Base-by-base conservation (phyloP, 2,797 vertebrate species). In the Melanotaenia nigrans region DNA sequence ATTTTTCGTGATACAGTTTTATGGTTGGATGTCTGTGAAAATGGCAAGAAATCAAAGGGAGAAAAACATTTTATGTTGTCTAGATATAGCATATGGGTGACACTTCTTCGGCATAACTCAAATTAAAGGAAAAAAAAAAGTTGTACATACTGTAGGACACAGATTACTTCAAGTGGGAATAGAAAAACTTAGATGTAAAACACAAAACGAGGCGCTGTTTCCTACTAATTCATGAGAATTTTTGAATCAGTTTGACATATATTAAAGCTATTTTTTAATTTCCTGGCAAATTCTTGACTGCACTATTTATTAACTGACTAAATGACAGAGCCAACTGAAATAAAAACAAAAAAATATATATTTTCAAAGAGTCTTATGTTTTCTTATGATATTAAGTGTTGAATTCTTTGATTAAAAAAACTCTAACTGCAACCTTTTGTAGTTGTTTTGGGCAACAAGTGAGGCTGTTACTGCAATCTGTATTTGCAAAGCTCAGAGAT, bases 111-210 rank as follows among this genome's bases (percentile, higher is more conserved):
- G 42, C 42, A 18, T 20, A 45, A 22, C 49, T 24, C 33, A 36
- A 35, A 35, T 20, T 58, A 58, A 36, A 58, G 33, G 20, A 28
- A 28, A 28, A 28, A 35, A 22, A 24, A n/a, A 30, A n/a, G 4
- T 66, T 42, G 28, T 42, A 35, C 54, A 55, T 56, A 55, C 56
- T 38, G n/a, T 66, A 42, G 30, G 53, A 28, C 25, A 38, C 20
- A 42, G 11, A 5, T 25, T 1, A 32, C 20, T 42, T 42, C 0
- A 55, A 25, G 14, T 28, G 14, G 14, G 5, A 28, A 55, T 8
- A 30, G 5, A 55, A 55, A 28, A 30, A 2, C 25, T 47, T n/a
- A 47, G 18, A 47, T 6, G 1, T 47, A 9, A 20, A 47, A 5
- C 18, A 18, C 5, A 1, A 55, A 55, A 55, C 53, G 16, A 55